Conservation (phyloP, 2,888 invertebrate genomes). For the Cheilosia impressa region DNA sequence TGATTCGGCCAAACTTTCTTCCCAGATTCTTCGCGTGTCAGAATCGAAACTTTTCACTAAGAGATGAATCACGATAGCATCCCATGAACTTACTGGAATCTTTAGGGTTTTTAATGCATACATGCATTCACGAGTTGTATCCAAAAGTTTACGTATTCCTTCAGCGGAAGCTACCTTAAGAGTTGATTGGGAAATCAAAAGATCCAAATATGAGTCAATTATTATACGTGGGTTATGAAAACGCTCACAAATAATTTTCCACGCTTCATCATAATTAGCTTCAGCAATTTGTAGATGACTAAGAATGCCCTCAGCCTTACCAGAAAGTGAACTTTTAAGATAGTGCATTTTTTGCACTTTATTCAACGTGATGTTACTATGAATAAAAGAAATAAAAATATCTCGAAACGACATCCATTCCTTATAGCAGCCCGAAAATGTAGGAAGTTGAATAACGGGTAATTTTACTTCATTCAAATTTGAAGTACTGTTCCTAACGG, state of each 20-base stretch:
- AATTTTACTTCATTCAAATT: slow-evolving; percentile 1
- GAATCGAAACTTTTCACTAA: slow-evolving; percentile 1
- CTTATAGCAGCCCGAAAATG: neutral
- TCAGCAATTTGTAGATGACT: slow-evolving; percentile 11
- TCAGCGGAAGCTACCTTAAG: neutral
- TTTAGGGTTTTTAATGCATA: neutral
- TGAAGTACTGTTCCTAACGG: neutral
- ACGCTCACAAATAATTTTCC: slow-evolving; percentile 9
- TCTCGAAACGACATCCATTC: slow-evolving; percentile 15
- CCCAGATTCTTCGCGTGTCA: neutral
- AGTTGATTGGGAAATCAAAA: neutral
- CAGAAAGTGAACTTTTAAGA: neutral
- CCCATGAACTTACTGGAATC: slow-evolving; percentile 7
- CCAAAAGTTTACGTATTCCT: neutral
- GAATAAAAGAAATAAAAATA: slow-evolving; percentile 1
- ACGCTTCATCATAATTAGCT: slow-evolving; percentile 5
- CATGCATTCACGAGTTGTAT: slow-evolving; percentile 8
- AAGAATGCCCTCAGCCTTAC: neutral
- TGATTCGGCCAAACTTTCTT: neutral
- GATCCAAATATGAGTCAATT: neutral
- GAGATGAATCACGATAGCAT: slow-evolving; percentile 4
- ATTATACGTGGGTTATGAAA: neutral
- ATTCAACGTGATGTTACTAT: slow-evolving; percentile 7
- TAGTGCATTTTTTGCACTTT: neutral
- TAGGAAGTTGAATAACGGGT: slow-evolving; percentile 4